A percentile compares a stretch with the other conserved stretches of the same genome.
These are phyloP conservation scores for Copidosoma aretas DNA, from an alignment of 2,888 invertebrate species.

Conservation along the genomic window DNA sequence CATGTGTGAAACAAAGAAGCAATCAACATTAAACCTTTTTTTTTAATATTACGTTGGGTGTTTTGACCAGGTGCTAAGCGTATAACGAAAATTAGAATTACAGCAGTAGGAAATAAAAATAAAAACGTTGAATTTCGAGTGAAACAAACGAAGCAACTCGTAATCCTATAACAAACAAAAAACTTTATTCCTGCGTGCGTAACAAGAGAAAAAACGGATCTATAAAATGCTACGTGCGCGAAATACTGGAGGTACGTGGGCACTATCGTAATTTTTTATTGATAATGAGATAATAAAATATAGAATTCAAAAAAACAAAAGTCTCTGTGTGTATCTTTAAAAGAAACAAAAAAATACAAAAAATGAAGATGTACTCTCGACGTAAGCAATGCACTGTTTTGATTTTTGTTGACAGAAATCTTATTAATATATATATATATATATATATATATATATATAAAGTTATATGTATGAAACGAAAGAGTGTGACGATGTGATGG, in stretches of 20 bases:
- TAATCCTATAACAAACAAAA: slow-evolving; percentile 24
- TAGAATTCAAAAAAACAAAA: slow-evolving; percentile 15
- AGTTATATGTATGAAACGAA: slow-evolving; percentile 1
- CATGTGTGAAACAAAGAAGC: slow-evolving; percentile 28
- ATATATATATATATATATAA: neutral
- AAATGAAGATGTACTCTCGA: slow-evolving; percentile 25
- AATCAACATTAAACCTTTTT: slow-evolving; percentile 22
- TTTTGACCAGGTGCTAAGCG: slow-evolving; percentile 33
- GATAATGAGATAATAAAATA: slow-evolving; percentile 21
- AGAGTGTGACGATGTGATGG: neutral
- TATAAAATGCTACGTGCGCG: neutral
- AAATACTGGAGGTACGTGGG: slow-evolving; percentile 11
- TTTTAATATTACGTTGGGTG: slow-evolving; percentile 16
- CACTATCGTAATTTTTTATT: slow-evolving; percentile 32
- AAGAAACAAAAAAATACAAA: slow-evolving; percentile 17
- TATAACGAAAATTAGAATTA: slow-evolving; percentile 6
- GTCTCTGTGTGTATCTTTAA: slow-evolving; percentile 37
- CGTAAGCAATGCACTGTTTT: slow-evolving; percentile 40
- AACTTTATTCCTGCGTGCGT: slow-evolving; percentile 14
- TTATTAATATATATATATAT: neutral
- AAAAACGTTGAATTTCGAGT: neutral
- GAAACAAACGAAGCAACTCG: slow-evolving; percentile 5
- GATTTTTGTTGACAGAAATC: slow-evolving; percentile 26
- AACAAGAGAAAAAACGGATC: slow-evolving; percentile 16
- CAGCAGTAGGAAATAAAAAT: slow-evolving; percentile 17